Conservation (phyloP, 2,888 invertebrate species). For the Drosophila rellima region DNA sequence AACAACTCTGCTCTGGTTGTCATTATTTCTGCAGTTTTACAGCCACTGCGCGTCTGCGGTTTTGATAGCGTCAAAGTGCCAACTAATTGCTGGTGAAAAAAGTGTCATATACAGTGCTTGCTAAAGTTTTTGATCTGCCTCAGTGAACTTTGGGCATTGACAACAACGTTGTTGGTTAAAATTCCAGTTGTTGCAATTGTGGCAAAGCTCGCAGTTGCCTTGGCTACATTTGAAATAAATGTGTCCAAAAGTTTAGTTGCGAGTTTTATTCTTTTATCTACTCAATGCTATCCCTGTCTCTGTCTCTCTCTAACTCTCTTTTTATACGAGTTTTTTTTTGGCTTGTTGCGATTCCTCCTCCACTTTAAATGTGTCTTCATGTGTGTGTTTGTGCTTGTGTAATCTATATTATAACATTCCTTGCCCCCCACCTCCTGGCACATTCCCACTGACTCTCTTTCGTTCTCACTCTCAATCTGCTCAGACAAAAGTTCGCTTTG, state of each 20-base stretch:
- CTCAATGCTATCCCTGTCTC: constrained; percentile 9
- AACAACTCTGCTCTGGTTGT: not conserved
- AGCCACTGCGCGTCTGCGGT: constrained; percentile 23
- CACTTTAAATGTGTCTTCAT: constrained; percentile 15
- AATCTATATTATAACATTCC: constrained; percentile 67
- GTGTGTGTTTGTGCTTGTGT: constrained; percentile 33
- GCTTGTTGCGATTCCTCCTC: constrained; percentile 34
- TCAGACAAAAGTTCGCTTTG: constrained; percentile 70
- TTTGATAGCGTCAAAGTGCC: constrained; percentile 33
- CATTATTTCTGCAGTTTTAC: constrained; percentile 30
- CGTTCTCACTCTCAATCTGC: not conserved
- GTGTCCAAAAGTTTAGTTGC: constrained; percentile 69
- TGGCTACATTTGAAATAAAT: constrained; percentile 74
- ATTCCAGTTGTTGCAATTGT: constrained; percentile 20
- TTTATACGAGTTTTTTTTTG: constrained; percentile 32
- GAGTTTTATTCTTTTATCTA: constrained; percentile 68
- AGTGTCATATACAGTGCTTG: constrained; percentile 38
- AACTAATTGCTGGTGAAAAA: constrained; percentile 44
- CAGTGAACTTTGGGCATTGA: constrained; percentile 28
- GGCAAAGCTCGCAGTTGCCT: constrained; percentile 30
- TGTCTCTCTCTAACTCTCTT: not conserved
- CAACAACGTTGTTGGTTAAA: constrained; percentile 4
- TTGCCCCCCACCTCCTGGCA: not conserved
- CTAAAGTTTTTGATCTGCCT: constrained; percentile 36
- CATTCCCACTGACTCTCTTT: not conserved